Evolutionary conservation across 2,113 vertebrate species (phyloP), one percentile per base, ranked within the genome.

Genomic region (Pao palembangensis): DNA sequence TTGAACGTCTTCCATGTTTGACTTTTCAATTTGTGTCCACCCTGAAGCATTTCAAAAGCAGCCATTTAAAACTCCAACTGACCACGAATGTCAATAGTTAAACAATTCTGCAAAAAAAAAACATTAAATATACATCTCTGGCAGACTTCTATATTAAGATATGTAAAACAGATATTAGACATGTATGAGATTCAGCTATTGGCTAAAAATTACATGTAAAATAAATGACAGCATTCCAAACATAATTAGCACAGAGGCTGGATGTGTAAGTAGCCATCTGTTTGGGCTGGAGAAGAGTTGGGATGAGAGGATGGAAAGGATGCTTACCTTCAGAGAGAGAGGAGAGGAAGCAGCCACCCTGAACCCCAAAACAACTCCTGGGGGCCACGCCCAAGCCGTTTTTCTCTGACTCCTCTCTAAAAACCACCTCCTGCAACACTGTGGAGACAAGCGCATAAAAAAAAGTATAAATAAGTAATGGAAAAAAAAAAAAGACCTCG

Each of bases 341-440:
- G 17, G 91, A 89, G 65, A 92, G 90, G 89, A 91, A 92, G 87
- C 90, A 92, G 88, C 90, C 91, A 81, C 91, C 91, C 87, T 92
- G 91, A 81, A 91, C 90, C 73, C 90, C 91, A 82, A 92, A 92
- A 89, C 91, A 91, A 84, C 90, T 92, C 81, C 89, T 79, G 50
- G 85, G 90, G 76, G 90, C 87, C 78, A 92, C 88, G 63, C 88
- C 91, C 86, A 91, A 76, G 73, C 89, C 86, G 80, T 87, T 89
- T 78, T 91, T 91, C 88, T 91, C 90, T 58, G 90, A 91, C 81
- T 91, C 91, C 89, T 91, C 91, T 81, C 91, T 90, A 85, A 92
- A 91, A 80, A 92, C 87, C 87, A 92, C 87, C 86, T 91, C 91
- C 88, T 92, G 90, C 84, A 92, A 85, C 83, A 91, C 91, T 92